Percentiles rank a stretch among this genome's conserved stretches.
These are phyloP conservation scores for Drosophila bifasciata DNA, from an alignment of 1,140 invertebrate species.

Conservation along the genomic window DNA sequence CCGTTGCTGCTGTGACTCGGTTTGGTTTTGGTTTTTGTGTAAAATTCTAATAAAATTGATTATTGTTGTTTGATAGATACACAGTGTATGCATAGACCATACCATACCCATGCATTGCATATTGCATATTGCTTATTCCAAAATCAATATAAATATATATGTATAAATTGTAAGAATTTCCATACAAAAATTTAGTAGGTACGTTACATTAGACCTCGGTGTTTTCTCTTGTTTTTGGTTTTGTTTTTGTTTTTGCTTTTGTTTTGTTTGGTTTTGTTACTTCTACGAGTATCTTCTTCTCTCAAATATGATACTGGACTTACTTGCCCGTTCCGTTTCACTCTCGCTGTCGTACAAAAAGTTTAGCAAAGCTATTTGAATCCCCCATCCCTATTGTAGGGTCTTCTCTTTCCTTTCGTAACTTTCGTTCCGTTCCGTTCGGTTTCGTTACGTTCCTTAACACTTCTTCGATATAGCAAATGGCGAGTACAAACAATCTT, in stretches of 20 bases:
- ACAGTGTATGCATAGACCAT: slow-evolving; percentile 57
- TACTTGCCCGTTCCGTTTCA: slow-evolving; percentile 58
- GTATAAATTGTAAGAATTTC: slow-evolving; percentile 84
- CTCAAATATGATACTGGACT: slow-evolving; percentile 71
- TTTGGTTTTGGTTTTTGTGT: slow-evolving; percentile 51
- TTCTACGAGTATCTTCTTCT: slow-evolving; percentile 2
- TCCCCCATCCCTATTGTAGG: slow-evolving; percentile 7
- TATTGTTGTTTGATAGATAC: slow-evolving; percentile 80
- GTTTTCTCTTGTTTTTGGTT: slow-evolving; percentile 67
- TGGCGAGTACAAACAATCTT: slow-evolving; percentile 77
- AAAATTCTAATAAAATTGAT: slow-evolving; percentile 82
- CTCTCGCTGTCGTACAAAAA: slow-evolving; percentile 74
- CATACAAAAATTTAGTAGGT: slow-evolving; percentile 84
- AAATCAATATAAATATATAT: slow-evolving; percentile 83
- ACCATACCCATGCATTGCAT: slow-evolving; percentile 35
- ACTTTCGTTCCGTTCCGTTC: neutral
- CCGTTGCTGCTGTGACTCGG: slow-evolving; percentile 22
- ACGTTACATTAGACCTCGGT: slow-evolving; percentile 83
- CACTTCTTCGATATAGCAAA: slow-evolving; percentile 71
- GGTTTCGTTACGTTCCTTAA: neutral
- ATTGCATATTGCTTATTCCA: slow-evolving; percentile 81
- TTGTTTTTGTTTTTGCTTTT: slow-evolving; percentile 31
- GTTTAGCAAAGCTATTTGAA: slow-evolving; percentile 52
- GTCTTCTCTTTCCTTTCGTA: too few species aligned
- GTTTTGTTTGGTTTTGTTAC: too few species aligned